These are phyloP conservation scores for Augochlora pura DNA, from an alignment of 1,140 invertebrate species.

Conservation along the genomic window DNA sequence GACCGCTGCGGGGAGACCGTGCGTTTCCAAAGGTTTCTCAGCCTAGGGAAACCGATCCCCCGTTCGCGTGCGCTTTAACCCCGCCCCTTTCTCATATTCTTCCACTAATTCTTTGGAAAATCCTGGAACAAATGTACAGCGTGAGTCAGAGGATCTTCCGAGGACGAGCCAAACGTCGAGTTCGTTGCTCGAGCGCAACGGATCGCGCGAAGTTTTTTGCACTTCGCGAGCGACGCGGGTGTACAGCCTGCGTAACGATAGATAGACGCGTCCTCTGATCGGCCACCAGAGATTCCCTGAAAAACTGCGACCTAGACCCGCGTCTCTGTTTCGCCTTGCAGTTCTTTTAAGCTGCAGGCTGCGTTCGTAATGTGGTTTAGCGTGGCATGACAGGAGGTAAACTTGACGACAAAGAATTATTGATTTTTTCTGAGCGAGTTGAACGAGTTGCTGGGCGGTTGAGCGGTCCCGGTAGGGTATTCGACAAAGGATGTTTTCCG, in stretches of 20 bases:
- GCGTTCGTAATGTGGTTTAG: constrained; percentile 71
- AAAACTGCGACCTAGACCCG: constrained; percentile 25
- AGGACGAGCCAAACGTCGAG: not conserved
- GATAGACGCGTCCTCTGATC: not conserved
- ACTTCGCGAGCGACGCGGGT: too few relatives aligned
- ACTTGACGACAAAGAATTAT: constrained; percentile 80
- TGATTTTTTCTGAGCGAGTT: constrained; percentile 78
- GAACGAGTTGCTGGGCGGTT: constrained; percentile 77
- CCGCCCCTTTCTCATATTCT: constrained; percentile 7
- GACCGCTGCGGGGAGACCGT: constrained; percentile 13
- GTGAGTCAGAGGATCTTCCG: not conserved
- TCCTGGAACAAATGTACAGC: not conserved
- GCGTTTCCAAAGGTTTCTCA: constrained; percentile 49
- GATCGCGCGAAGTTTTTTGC: not conserved
- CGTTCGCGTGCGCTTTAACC: not conserved
- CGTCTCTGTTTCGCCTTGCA: constrained; percentile 34
- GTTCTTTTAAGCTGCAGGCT: constrained; percentile 37
- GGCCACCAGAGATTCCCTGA: not conserved
- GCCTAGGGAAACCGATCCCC: constrained; percentile 13
- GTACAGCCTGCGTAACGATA: not conserved
- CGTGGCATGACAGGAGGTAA: constrained; percentile 75
- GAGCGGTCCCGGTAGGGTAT: constrained; percentile 77
- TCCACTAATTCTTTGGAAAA: constrained; percentile 13
- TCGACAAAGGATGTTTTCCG: constrained; percentile 80
- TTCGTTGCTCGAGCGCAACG: not conserved